Conservation (phyloP, 35 echinoderm and acorn worm genomes). For the Acanthaster planci region DNA sequence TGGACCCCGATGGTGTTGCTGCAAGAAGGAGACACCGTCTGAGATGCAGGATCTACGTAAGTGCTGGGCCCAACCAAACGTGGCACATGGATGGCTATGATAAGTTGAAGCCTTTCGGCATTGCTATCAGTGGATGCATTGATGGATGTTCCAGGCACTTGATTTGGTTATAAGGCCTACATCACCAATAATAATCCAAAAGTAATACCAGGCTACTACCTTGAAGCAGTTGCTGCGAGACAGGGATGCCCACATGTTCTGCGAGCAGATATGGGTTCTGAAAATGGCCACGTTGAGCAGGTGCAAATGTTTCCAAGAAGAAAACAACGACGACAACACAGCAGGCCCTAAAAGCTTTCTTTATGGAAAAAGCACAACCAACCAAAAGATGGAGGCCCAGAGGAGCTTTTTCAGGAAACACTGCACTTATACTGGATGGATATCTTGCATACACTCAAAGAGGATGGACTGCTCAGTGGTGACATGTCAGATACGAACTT, state of each 20-base stretch:
- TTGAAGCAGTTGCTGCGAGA: background rate
- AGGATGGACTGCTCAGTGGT: conserved; percentile 54
- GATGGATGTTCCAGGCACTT: conserved; percentile 20
- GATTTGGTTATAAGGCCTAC: conserved; percentile 27
- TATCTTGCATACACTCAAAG: conserved; percentile 56
- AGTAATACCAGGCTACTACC: conserved; percentile 19
- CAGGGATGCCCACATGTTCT: conserved; percentile 18
- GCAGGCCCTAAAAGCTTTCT: conserved; percentile 71
- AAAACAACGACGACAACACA: conserved; percentile 52
- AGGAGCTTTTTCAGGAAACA: conserved; percentile 75
- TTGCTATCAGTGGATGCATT: conserved; percentile 29
- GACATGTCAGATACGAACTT: conserved; percentile 66
- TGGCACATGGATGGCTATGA: conserved; percentile 30
- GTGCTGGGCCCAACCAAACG: conserved; percentile 21
- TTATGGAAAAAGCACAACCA: conserved; percentile 63
- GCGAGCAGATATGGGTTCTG: conserved; percentile 28
- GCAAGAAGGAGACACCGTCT: conserved; percentile 1
- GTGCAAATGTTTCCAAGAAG: conserved; percentile 40
- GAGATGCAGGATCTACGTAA: background rate
- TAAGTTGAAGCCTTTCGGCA: conserved; percentile 42
- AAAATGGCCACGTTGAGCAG: conserved; percentile 14
- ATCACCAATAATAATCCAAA: conserved; percentile 11
- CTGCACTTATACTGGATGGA: conserved; percentile 74
- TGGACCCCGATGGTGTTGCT: conserved; percentile 14
- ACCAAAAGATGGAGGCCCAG: conserved; percentile 74